Percentiles rank a stretch among this genome's conserved stretches.
Evolutionary conservation across 2,797 vertebrate species (phyloP).

Genomic region (Etheostoma nigrum): DNA sequence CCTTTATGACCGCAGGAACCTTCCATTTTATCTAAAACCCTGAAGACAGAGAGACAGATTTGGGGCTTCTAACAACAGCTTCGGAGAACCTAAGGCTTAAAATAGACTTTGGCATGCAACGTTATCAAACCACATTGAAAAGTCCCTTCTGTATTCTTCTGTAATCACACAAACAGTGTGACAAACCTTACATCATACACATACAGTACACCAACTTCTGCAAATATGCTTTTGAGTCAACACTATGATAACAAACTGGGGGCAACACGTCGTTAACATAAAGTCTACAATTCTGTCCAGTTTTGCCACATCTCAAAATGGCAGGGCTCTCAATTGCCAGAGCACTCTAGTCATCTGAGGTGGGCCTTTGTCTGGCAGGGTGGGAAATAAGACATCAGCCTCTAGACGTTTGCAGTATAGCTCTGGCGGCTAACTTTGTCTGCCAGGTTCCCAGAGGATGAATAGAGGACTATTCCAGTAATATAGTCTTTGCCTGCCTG

Average conservation of each 20-base stretch:
- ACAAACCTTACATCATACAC: too few species aligned
- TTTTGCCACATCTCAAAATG: background rate
- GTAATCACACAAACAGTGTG: background rate
- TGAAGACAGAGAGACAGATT: constrained; percentile 10
- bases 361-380: background rate
- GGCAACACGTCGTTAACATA: background rate
- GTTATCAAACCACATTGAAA: constrained; percentile 15
- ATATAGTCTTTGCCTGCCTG: background rate
- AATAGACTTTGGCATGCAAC: constrained; percentile 3
- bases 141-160: background rate
- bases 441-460: constrained; percentile 19
- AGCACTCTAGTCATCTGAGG: background rate
- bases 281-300: background rate
- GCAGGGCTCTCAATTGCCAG: background rate
- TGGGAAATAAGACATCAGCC: constrained; percentile 9
- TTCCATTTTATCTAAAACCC: constrained; percentile 10
- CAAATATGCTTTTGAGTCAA: background rate
- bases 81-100: background rate
- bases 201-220: background rate
- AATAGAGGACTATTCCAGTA: constrained; percentile 4
- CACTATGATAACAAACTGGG: background rate
- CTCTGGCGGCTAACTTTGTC: constrained; percentile 23
- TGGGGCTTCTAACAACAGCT: constrained; percentile 1
- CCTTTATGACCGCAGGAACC: constrained; percentile 13
- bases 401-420: background rate